A percentile compares a stretch with the other conserved stretches of the same genome.
Evolutionary conservation across 2,797 vertebrate species (phyloP).

Genomic region (Ciconia nigra): DNA sequence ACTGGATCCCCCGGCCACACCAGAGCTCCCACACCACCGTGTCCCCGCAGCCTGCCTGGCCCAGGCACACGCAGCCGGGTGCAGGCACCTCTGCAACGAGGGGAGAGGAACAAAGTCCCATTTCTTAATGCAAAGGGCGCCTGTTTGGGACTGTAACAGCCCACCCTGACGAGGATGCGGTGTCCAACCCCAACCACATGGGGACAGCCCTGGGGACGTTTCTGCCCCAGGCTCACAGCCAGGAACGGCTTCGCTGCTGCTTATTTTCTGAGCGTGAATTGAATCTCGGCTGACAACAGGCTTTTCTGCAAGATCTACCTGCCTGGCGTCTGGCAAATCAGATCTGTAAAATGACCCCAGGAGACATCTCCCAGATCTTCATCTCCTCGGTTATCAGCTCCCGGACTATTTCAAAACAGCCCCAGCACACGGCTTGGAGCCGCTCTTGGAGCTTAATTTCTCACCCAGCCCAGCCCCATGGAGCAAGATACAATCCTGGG

Average conservation of each 20-base stretch:
- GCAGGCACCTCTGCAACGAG: rapidly evolving
- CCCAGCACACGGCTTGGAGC: background rate
- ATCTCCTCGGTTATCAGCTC: background rate
- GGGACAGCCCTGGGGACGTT: background rate
- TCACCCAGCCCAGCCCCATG: background rate
- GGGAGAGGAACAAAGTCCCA: background rate
- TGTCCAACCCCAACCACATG: rapidly evolving
- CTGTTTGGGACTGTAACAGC: background rate
- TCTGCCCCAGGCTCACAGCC: background rate
- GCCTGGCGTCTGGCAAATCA: background rate
- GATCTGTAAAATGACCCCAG: background rate
- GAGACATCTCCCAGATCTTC: background rate
- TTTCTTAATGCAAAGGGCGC: rapidly evolving
- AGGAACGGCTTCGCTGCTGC: background rate
- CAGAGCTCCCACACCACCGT: rapidly evolving
- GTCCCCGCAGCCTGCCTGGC: background rate
- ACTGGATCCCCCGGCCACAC: rapidly evolving
- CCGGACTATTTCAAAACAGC: rapidly evolving
- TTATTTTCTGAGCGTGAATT: background rate
- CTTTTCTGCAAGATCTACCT: background rate
- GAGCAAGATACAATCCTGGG: background rate
- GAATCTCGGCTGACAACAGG: background rate
- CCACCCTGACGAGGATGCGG: rapidly evolving
- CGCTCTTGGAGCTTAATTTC: background rate
- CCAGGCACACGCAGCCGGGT: rapidly evolving